Percentiles rank a stretch among this genome's conserved stretches.
phyloP scores from a whole-genome alignment of 2,888 invertebrate species.

The Meteorus colon region DNA sequence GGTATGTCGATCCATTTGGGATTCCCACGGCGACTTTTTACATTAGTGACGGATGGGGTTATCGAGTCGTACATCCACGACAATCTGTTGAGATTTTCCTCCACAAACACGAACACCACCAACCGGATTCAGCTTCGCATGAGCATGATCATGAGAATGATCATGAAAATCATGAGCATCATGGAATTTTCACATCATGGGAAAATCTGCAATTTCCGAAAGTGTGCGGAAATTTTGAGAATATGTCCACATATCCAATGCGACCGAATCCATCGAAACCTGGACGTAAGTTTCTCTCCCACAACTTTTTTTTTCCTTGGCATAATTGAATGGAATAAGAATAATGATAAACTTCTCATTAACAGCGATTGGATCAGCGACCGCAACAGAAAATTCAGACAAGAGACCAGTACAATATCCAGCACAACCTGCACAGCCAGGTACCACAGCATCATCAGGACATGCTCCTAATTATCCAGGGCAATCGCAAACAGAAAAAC shows the following conservation, averaged over 20 bases:
- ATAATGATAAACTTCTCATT: neutral
- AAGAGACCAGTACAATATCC: conserved; percentile 46
- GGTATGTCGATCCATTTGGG: conserved; percentile 82
- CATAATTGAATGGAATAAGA: neutral
- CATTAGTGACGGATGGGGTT: conserved; percentile 85
- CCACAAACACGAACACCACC: conserved; percentile 71
- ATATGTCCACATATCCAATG: conserved; percentile 45
- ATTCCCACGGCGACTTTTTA: conserved; percentile 83
- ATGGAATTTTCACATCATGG: conserved; percentile 80
- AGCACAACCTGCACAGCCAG: conserved; percentile 47
- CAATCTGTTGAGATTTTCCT: conserved; percentile 81
- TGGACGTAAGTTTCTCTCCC: neutral
- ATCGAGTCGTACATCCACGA: conserved; percentile 82
- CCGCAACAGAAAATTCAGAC: conserved; percentile 38
- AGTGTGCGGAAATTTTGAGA: conserved; percentile 78
- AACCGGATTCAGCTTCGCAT: conserved; percentile 48
- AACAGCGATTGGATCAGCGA: conserved; percentile 46
- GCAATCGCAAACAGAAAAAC: conserved; percentile 26
- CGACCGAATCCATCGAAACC: conserved; percentile 30
- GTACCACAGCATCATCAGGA: conserved; percentile 40
- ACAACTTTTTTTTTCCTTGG: neutral
- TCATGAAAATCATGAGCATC: conserved; percentile 69
- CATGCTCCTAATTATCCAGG: conserved; percentile 58
- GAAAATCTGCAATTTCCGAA: conserved; percentile 82
- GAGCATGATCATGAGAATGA: conserved; percentile 55